phyloP scores from a whole-genome alignment of 1,140 invertebrate species.

The Zaprionus ghesquierei region DNA sequence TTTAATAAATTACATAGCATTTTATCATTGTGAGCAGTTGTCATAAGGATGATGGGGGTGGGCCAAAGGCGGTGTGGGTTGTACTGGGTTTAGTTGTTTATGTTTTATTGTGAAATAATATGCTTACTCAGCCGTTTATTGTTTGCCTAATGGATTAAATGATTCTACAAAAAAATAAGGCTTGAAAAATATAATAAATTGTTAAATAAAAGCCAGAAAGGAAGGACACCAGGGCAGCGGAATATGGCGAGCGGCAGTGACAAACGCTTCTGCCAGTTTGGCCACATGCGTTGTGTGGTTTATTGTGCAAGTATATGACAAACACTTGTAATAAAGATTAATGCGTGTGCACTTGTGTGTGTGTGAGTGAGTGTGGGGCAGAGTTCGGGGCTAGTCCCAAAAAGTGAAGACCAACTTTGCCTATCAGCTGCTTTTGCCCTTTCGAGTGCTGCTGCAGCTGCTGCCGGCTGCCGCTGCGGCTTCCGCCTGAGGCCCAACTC shows the following conservation, averaged over 20 bases:
- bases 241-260: slow-evolving; percentile 54
- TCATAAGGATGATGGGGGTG: slow-evolving; percentile 18
- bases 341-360: slow-evolving; percentile 38
- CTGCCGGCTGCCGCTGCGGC: slow-evolving; percentile 17
- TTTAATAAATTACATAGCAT: slow-evolving; percentile 76
- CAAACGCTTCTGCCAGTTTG: slow-evolving; percentile 61
- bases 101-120: slow-evolving; percentile 77
- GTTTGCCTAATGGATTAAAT: slow-evolving; percentile 80
- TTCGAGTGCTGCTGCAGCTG: slow-evolving; percentile 47
- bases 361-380: background rate
- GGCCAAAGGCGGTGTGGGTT: background rate
- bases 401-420: slow-evolving; percentile 51
- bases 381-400: background rate
- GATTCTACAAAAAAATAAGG: slow-evolving; percentile 70
- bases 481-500: slow-evolving; percentile 41
- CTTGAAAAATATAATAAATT: slow-evolving; percentile 73
- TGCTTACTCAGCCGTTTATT: slow-evolving; percentile 81
- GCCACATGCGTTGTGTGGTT: slow-evolving; percentile 41
- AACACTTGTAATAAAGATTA: slow-evolving; percentile 81
- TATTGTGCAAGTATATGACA: slow-evolving; percentile 55
- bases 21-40: slow-evolving; percentile 66
- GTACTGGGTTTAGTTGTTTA: slow-evolving; percentile 27
- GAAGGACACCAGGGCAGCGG: background rate
- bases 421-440: slow-evolving; percentile 44
- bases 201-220: slow-evolving; percentile 66